These are phyloP conservation scores for Gallinago jamesoni DNA, from an alignment of 2,113 vertebrate genomes.

Conservation along the genomic window DNA sequence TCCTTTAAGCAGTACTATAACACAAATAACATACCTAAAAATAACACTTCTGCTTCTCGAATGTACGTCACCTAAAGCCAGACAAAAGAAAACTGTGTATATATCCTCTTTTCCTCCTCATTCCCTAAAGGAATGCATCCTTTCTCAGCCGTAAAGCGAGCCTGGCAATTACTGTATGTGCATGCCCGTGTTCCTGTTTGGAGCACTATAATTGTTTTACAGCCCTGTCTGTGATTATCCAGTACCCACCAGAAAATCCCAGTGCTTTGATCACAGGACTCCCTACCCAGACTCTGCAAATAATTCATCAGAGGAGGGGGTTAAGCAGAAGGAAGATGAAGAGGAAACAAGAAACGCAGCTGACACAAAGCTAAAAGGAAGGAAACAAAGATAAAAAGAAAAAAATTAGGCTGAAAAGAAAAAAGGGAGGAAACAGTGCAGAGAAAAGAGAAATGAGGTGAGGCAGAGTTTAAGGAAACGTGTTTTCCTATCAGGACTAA, in stretches of 20 bases:
- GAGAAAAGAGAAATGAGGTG: constrained; percentile 41
- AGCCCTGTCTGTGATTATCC: constrained; percentile 59
- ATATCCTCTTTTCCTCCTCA: neutral
- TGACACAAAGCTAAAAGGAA: constrained; percentile 40
- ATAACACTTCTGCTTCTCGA: constrained; percentile 31
- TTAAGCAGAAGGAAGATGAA: constrained; percentile 39
- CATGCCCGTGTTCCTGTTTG: constrained; percentile 61
- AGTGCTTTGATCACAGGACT: constrained; percentile 61
- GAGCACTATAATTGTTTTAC: constrained; percentile 63
- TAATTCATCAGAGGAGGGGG: constrained; percentile 11
- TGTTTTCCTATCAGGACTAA: neutral
- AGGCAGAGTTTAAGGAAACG: constrained; percentile 9
- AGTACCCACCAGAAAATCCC: constrained; percentile 59
- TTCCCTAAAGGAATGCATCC: constrained; percentile 48
- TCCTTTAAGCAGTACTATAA: neutral
- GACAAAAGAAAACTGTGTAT: constrained; percentile 58
- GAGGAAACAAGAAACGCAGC: constrained; percentile 44
- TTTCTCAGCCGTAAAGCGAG: constrained; percentile 56
- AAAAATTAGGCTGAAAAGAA: neutral
- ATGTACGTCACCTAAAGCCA: constrained; percentile 40
- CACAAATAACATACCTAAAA: constrained; percentile 52
- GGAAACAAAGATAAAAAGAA: constrained; percentile 57
- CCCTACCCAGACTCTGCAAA: constrained; percentile 42
- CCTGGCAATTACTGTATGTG: constrained; percentile 62
- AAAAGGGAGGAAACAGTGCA: constrained; percentile 44